phyloP scores from a whole-genome alignment of 2,888 invertebrate species.

The Tenthredo livida region DNA sequence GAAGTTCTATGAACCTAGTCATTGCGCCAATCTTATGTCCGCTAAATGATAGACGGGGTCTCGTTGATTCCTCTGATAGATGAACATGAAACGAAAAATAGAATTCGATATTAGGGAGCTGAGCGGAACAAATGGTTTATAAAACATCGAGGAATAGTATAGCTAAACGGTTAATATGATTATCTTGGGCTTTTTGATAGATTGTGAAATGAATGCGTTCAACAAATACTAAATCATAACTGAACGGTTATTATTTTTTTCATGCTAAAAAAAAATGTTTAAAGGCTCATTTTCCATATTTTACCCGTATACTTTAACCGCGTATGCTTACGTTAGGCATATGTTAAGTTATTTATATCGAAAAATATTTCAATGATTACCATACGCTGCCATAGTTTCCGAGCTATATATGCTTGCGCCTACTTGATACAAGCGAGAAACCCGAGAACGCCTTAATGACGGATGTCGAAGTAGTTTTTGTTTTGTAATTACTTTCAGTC shows the following conservation, averaged over 20 bases:
- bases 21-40: slow-evolving; percentile 69
- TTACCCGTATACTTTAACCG: not conserved
- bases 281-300: not conserved
- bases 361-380: slow-evolving; percentile 34
- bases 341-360: slow-evolving; percentile 22
- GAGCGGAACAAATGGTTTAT: not conserved
- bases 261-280: not conserved
- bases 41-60: slow-evolving; percentile 20
- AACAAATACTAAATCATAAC: slow-evolving; percentile 1
- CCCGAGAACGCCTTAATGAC: not conserved
- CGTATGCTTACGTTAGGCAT: not conserved
- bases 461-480: slow-evolving; percentile 9
- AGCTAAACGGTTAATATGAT: not conserved
- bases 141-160: not conserved
- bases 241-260: not conserved
- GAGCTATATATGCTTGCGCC: not conserved
- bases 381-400: slow-evolving; percentile 31
- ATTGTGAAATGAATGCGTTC: not conserved
- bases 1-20: slow-evolving; percentile 86
- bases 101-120: not conserved
- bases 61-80: slow-evolving; percentile 34
- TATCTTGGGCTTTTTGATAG: not conserved
- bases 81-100: slow-evolving; percentile 32
- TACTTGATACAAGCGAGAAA: not conserved
- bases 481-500: slow-evolving; percentile 8